Evolutionary conservation across 2,113 vertebrate species (phyloP).

Genomic region (Shinisaurus crocodilurus): DNA sequence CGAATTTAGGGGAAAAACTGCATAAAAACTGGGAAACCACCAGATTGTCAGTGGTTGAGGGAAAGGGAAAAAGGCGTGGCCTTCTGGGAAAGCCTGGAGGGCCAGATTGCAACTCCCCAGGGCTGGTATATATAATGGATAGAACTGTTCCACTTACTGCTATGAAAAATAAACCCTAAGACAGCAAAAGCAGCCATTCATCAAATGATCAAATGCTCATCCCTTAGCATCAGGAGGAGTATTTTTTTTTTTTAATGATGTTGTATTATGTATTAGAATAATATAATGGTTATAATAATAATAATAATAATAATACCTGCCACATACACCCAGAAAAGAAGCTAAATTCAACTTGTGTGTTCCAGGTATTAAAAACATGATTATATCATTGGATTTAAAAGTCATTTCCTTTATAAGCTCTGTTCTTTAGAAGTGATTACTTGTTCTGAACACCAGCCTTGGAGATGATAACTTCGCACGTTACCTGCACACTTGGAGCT

Average conservation of each 20-base stretch:
- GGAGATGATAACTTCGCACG: background rate
- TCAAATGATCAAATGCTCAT: background rate
- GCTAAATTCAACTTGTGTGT: background rate
- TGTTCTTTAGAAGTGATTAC: background rate
- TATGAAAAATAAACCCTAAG: background rate
- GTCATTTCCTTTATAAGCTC: background rate
- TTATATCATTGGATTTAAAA: background rate
- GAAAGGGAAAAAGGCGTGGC: no score
- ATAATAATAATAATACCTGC: no score
- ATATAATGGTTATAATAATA: background rate
- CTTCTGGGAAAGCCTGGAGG: no score
- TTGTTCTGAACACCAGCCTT: slow-evolving; percentile 8
- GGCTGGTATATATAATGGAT: background rate
- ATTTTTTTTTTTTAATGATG: background rate
- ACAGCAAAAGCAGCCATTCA: background rate
- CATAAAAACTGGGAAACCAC: no score
- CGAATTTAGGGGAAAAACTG: no score
- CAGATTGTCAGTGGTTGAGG: no score
- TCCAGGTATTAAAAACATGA: background rate
- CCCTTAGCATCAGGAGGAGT: background rate
- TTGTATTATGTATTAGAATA: background rate
- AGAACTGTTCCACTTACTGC: background rate
- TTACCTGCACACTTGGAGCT: slow-evolving; percentile 1
- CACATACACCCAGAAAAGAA: background rate
- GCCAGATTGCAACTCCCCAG: no score